Evolutionary conservation across 2,113 vertebrate genomes (phyloP).

Genomic region (Thalassarche chlororhynchos): DNA sequence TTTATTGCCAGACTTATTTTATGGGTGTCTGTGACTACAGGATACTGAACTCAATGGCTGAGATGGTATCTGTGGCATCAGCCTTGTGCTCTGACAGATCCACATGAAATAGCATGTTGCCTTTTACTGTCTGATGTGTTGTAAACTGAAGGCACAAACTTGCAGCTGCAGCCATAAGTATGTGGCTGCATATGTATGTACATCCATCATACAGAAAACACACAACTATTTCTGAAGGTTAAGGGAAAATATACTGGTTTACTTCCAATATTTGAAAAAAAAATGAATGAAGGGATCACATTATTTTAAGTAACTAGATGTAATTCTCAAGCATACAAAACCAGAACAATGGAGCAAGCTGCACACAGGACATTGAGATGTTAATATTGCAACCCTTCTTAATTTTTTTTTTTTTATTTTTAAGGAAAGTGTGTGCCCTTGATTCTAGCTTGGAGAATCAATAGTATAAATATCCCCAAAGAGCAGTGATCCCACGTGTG

Average conservation of each 20-base stretch:
- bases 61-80: background rate
- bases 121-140: background rate
- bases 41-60: background rate
- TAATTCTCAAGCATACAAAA: background rate
- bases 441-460: background rate
- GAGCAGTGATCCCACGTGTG: background rate
- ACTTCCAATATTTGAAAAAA: background rate
- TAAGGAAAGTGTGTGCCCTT: background rate
- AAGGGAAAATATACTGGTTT: background rate
- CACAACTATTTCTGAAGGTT: background rate
- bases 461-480: background rate
- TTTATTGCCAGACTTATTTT: background rate
- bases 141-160: background rate
- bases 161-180: background rate
- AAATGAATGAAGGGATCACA: background rate
- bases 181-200: background rate
- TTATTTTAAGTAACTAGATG: background rate
- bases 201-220: background rate
- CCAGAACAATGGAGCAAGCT: background rate
- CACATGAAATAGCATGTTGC: background rate
- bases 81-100: background rate
- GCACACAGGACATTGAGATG: background rate
- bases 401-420: background rate
- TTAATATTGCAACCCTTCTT: background rate
- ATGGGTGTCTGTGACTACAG: background rate